These are phyloP conservation scores for Tineola bisselliella DNA, from an alignment of 2,888 invertebrate genomes.

Conservation along the genomic window DNA sequence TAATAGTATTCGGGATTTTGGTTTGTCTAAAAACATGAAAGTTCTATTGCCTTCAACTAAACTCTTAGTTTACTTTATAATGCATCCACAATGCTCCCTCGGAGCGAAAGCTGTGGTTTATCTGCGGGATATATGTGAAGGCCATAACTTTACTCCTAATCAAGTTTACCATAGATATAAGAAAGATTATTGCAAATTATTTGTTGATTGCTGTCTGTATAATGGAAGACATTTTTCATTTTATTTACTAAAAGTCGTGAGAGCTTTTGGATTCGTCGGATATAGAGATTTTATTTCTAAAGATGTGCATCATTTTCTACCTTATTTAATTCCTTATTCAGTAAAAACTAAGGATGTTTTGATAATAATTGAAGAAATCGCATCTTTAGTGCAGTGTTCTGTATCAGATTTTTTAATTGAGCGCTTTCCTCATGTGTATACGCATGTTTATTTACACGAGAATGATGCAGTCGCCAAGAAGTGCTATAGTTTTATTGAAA, in stretches of 20 bases:
- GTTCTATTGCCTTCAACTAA: slow-evolving; percentile 56
- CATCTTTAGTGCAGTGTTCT: slow-evolving; percentile 65
- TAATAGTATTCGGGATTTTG: slow-evolving; percentile 62
- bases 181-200: slow-evolving; percentile 69
- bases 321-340: slow-evolving; percentile 70
- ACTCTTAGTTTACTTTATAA: slow-evolving; percentile 69
- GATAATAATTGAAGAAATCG: slow-evolving; percentile 72
- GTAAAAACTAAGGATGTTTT: slow-evolving; percentile 65
- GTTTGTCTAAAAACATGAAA: slow-evolving; percentile 37
- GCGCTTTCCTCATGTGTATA: slow-evolving; percentile 76
- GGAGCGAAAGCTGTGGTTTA: slow-evolving; percentile 67
- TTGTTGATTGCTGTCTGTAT: slow-evolving; percentile 69
- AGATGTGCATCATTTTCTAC: slow-evolving; percentile 74
- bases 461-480: slow-evolving; percentile 64
- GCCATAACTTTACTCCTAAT: slow-evolving; percentile 61
- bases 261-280: slow-evolving; percentile 75
- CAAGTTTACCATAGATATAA: slow-evolving; percentile 71
- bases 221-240: slow-evolving; percentile 67
- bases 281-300: slow-evolving; percentile 75
- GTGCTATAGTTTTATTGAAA: slow-evolving; percentile 72
- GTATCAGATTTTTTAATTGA: slow-evolving; percentile 70
- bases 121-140: slow-evolving; percentile 66
- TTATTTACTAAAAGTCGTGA: slow-evolving; percentile 70
- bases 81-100: slow-evolving; percentile 69
- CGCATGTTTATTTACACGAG: slow-evolving; percentile 75